Evolutionary conservation across 2,797 vertebrate genomes (phyloP), one percentile per base, ranked within the genome.

Genomic region (Gobionotothen gibberifrons): DNA sequence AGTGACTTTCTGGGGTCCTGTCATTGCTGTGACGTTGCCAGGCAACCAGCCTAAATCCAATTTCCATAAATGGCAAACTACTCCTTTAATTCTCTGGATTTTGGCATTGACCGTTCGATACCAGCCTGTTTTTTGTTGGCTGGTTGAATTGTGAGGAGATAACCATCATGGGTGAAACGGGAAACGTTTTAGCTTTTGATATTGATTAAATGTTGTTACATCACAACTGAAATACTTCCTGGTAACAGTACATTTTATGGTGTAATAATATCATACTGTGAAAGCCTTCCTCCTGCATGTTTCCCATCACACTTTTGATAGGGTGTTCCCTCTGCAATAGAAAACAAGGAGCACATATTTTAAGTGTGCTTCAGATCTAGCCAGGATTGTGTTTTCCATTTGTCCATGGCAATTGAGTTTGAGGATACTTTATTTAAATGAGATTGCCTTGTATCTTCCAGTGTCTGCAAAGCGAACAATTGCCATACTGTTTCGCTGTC

Each of bases 381-480:
- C 42, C 47, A n/a, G 39, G 32, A 29, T 19, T 42, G 29, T 59
- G 40, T 39, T 65, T 51, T 42, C 11, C 42, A 47, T 17, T 26
- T 65, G 61, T 80, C 71, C 65, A 74, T 40, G 15, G 58, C 32
- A 39, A 19, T 55, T 29, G 62, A 55, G 26, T 17, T 58, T 58
- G 57, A 67, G 29, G 42, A 71, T 62, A 57, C 61, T 68, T 68
- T 69, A 65, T 77, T 82, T 58, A 67, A 77, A 81, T 81, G 44
- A 40, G 10, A 67, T 69, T 63, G 39, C 32, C 19, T 71, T 61
- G 49, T 57, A 46, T 65, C 53, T 73, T 67, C 72, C 43, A 11
- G 58, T 40, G 66, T 53, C 64, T 71, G 72, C 39, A 11, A 51
- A 62, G 56, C 48, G 55, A 57, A 76, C 57, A 55, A 9, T 56